Evolutionary conservation across 2,888 invertebrate genomes (phyloP).

Genomic region (Acrobasis suavella): DNA sequence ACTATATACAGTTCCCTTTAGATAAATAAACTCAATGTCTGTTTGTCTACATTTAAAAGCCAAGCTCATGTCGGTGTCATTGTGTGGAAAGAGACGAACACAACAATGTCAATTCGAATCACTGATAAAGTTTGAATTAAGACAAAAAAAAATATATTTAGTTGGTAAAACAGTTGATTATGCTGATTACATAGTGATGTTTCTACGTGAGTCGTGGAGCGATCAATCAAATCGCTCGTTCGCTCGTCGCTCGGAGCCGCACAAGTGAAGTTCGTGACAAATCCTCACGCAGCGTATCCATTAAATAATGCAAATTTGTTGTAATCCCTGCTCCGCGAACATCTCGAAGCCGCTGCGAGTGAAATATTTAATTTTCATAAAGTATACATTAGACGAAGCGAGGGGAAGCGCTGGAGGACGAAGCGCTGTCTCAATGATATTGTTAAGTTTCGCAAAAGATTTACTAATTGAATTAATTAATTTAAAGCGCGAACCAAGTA

Average conservation of each 20-base stretch:
- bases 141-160: slow-evolving; percentile 47
- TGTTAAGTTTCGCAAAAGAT: slow-evolving; percentile 28
- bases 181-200: slow-evolving; percentile 17
- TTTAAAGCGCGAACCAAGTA: neutral
- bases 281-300: slow-evolving; percentile 78
- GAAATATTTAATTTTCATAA: slow-evolving; percentile 83
- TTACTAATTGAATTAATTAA: slow-evolving; percentile 10
- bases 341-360: slow-evolving; percentile 59
- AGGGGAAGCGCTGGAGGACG: slow-evolving; percentile 51
- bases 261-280: slow-evolving; percentile 67
- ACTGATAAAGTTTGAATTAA: slow-evolving; percentile 16
- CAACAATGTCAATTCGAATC: no score
- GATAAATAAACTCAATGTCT: no score
- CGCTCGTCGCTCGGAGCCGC: slow-evolving; percentile 48
- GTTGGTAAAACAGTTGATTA: slow-evolving; percentile 18
- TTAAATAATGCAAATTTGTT: slow-evolving; percentile 82
- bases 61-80: no score
- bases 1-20: no score
- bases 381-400: slow-evolving; percentile 66
- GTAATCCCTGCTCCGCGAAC: slow-evolving; percentile 72
- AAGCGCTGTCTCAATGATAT: slow-evolving; percentile 41
- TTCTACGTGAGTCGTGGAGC: slow-evolving; percentile 24
- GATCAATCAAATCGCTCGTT: slow-evolving; percentile 59
- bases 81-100: no score
- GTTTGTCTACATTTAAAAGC: no score